Evolutionary conservation across 1,140 invertebrate species (phyloP).

Genomic region (Schlechtendalia chinensis): DNA sequence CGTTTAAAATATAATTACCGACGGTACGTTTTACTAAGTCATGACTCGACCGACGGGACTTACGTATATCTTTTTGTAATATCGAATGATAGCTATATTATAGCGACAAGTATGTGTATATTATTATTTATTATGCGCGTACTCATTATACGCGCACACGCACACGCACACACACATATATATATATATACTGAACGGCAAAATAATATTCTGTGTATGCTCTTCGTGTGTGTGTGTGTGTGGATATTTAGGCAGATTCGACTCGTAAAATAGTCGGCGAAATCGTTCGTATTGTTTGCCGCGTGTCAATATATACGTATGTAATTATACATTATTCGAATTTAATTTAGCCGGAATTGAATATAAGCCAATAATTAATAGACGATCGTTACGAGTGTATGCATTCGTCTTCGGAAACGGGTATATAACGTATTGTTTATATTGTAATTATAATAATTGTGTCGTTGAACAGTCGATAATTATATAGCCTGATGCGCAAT

Average conservation of each 20-base stretch:
- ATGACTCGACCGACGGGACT: too few relatives aligned
- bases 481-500: background rate
- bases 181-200: too few relatives aligned
- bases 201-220: background rate
- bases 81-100: too few relatives aligned
- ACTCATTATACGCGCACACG: too few relatives aligned
- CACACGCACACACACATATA: too few relatives aligned
- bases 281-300: background rate
- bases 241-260: background rate
- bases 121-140: too few relatives aligned
- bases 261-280: background rate
- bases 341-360: background rate
- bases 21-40: too few relatives aligned
- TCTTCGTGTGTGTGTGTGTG: background rate
- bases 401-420: background rate
- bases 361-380: slow-evolving; percentile 3
- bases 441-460: slow-evolving; percentile 23
- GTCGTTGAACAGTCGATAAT: slow-evolving; percentile 3
- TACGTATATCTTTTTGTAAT: too few relatives aligned
- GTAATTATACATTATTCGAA: background rate
- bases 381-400: background rate
- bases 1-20: too few relatives aligned
- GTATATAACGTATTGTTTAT: background rate
- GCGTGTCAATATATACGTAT: background rate
- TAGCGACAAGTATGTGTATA: too few relatives aligned